phyloP scores from a whole-genome alignment of 2,113 vertebrate genomes.

The Phycodurus eques region DNA sequence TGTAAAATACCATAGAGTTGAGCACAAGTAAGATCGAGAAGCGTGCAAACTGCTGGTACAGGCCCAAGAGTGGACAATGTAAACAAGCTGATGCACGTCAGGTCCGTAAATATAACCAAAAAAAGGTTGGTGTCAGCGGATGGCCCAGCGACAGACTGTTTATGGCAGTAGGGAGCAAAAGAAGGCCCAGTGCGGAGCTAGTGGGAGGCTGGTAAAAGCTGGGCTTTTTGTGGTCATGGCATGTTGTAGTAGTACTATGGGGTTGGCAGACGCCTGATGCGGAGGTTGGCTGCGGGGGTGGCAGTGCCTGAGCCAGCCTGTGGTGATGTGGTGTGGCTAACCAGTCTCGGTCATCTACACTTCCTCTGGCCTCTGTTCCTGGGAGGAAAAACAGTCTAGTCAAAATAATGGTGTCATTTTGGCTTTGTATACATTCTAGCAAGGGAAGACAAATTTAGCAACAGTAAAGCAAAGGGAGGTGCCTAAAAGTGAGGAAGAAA shows the following conservation, averaged over 20 bases:
- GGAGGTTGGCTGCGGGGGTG: conserved; percentile 58
- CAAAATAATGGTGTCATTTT: conserved; percentile 82
- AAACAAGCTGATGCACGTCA: conserved; percentile 44
- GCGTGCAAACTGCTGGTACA: conserved; percentile 27
- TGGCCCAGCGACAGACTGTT: conserved; percentile 61
- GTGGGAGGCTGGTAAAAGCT: conserved; percentile 44
- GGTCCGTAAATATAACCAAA: conserved; percentile 40
- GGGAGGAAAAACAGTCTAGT: conserved; percentile 78
- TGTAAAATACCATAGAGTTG: conserved; percentile 21
- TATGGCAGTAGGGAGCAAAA: conserved; percentile 44
- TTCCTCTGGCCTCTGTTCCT: conserved; percentile 68
- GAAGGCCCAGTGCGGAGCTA: conserved; percentile 32
- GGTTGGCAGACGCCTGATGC: conserved; percentile 54
- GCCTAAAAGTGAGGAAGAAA: conserved; percentile 60
- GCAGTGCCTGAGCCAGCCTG: conserved; percentile 53
- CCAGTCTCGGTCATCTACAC: conserved; percentile 75
- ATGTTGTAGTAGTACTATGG: conserved; percentile 62
- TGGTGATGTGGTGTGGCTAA: conserved; percentile 64
- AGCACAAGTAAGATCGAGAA: conserved; percentile 7
- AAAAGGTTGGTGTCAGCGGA: conserved; percentile 33
- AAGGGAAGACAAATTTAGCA: conserved; percentile 72
- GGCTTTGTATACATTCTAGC: conserved; percentile 62
- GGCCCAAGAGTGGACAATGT: conserved; percentile 13
- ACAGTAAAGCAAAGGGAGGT: conserved; percentile 57
- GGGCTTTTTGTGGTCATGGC: conserved; percentile 56